These are phyloP conservation scores for Agapostemon virescens DNA, from an alignment of 2,888 invertebrate species.

Conservation along the genomic window DNA sequence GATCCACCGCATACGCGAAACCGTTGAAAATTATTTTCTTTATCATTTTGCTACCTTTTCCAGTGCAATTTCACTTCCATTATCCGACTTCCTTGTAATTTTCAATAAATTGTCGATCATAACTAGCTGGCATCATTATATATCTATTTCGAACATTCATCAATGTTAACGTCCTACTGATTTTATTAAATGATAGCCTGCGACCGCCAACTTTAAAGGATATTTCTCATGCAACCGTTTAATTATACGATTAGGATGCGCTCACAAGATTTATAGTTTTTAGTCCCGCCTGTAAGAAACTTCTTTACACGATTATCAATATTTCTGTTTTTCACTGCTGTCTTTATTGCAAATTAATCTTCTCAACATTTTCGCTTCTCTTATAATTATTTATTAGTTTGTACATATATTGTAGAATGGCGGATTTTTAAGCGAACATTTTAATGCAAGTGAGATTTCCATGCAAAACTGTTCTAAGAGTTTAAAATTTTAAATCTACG, in stretches of 20 bases:
- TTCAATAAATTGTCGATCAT: conserved; percentile 15
- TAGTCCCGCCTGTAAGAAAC: not conserved
- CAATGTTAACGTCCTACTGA: not conserved
- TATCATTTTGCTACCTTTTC: not conserved
- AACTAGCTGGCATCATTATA: not conserved
- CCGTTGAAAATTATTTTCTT: not conserved
- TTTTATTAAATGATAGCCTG: not conserved
- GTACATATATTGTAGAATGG: too few relatives aligned
- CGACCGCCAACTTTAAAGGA: not conserved
- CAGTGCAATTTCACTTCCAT: conserved; percentile 10
- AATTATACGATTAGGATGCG: not conserved
- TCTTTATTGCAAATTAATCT: not conserved
- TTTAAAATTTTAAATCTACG: too few relatives aligned
- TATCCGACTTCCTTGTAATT: not conserved
- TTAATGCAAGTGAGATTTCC: too few relatives aligned
- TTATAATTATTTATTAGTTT: too few relatives aligned
- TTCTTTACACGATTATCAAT: not conserved
- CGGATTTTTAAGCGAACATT: too few relatives aligned
- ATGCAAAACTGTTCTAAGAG: too few relatives aligned
- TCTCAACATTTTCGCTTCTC: too few relatives aligned
- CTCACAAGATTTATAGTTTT: not conserved
- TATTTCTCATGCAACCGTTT: not conserved
- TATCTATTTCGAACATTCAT: not conserved
- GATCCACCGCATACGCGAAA: not conserved
- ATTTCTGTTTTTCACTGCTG: not conserved